Base-by-base conservation (phyloP, 2,888 invertebrate genomes). In the Diadegma fenestrale region DNA sequence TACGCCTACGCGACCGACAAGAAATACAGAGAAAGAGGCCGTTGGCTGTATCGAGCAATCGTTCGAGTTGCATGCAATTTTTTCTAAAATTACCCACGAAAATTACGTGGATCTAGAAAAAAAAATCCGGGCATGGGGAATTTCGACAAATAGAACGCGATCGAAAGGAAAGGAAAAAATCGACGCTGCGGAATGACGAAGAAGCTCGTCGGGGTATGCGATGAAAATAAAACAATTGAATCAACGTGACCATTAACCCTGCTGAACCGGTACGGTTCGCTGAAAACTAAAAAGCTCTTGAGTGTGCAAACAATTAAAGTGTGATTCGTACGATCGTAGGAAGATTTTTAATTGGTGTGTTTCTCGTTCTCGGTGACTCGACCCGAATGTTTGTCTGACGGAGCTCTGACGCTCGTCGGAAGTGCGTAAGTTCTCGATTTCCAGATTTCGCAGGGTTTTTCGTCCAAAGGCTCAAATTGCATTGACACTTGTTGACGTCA, bases 301-400 rank as follows among this genome's bases (percentile, higher is more conserved):
- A n/a, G 33, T 64, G 43, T 2, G 30, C 72, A 26, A 73, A 69
- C 77, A 73, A 80, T 84, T 84, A 80, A 80, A 71, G 77, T 83
- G 76, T 86, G 80, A 86, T 63, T 80, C 68, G 79, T 41, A 26
- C 71, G 80, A n/a, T 75, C 68, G 80, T 73, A 64, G 79, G 68
- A 79, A 76, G 80, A 83, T 14, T 26, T 75, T 80, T 77, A 86
- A 80, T 86, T 80, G 82, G 43, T 45, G 43, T 33, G 17, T 72
- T 37, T 10, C 26, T 79, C 19, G 12, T n/a, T 64, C 41, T 22
- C 12, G 26, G 54, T 54, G 54, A 26, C 22, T 54, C 26, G 22
- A 12, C n/a, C n/a, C n/a, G n/a, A n/a, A n/a, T n/a, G n/a, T n/a
- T 26, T 54, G 3, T 22, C 68, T 51, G 37, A 17, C 19, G 5